Base-by-base conservation (phyloP, 2,888 invertebrate species). In the Hipparchia semele region DNA sequence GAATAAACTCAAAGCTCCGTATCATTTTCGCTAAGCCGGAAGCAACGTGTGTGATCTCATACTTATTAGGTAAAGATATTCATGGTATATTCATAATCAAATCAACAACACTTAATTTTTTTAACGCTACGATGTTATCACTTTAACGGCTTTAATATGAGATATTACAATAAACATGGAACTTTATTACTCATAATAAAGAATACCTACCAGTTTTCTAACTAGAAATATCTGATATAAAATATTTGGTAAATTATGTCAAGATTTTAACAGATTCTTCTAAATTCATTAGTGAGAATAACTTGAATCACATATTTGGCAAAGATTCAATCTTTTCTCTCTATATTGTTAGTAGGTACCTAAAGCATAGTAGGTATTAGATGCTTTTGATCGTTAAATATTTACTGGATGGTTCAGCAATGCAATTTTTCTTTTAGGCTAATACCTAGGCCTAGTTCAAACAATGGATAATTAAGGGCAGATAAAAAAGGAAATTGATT, bases 21-120 rank as follows among this genome's bases (percentile, higher is more conserved):
- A 67, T 45, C 12, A 68, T 51, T 67, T 75, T 68, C 56, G 73
- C 68, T 74, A 77, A 79, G 80, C 86, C 89, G 88, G 90, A 90
- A 90, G 83, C 92, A 51, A 81, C 90, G 91, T 91, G 91, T 89
- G 92, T 83, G 91, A 84, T 88, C 89, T 77, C 65, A 70, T 76
- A 78, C 23, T 23, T 23, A 23, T 79, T 75, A 60, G 58, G 33
- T 39, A 39, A 39, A 39, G 39, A 39, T 39, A 39, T 39, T 39
- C 39, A 39, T 39, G 5, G 39, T 60, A 73, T 76, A 79, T 79
- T 76, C 75, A 76, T 75, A 79, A 78, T 74, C 76, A 76, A 79
- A 81, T 82, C 80, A 82, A 81, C 80, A 79, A 78, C 68, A 67
- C 69, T 69, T 69, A 69, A 72, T 68, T 69, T 64, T 69, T 72